Conservation (phyloP, 2,888 invertebrate genomes). For the Bellardia bayeri region DNA sequence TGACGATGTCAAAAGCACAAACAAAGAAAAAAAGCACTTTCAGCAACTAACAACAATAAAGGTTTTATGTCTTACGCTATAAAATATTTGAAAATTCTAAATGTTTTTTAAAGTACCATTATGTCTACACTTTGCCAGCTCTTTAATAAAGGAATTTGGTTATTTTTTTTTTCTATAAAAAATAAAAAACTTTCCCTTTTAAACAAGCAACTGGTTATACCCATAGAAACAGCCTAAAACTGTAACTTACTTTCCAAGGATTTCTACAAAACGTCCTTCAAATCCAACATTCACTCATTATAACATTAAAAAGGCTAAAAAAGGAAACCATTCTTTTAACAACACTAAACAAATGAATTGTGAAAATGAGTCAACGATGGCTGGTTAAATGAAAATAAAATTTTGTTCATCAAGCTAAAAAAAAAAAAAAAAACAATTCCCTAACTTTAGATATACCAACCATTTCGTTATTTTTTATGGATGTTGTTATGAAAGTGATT, state of each 20-base stretch:
- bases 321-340: background rate
- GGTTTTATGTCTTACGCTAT: background rate
- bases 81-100: background rate
- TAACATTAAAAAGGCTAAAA: background rate
- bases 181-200: background rate
- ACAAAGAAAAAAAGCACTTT: background rate
- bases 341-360: conserved; percentile 10
- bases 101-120: background rate
- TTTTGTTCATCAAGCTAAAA: background rate
- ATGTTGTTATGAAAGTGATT: conserved; percentile 73
- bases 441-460: conserved; percentile 24
- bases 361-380: conserved; percentile 23
- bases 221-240: background rate
- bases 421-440: background rate
- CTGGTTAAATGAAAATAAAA: background rate
- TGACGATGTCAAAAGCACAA: background rate
- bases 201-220: conserved; percentile 1
- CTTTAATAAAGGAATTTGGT: background rate
- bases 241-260: too few species aligned
- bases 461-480: conserved; percentile 59
- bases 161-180: background rate
- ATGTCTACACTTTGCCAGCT: background rate
- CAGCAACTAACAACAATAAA: background rate
- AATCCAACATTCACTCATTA: background rate
- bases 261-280: background rate